phyloP scores from a whole-genome alignment of 2,888 invertebrate species.

The Phaonia tiefii region DNA sequence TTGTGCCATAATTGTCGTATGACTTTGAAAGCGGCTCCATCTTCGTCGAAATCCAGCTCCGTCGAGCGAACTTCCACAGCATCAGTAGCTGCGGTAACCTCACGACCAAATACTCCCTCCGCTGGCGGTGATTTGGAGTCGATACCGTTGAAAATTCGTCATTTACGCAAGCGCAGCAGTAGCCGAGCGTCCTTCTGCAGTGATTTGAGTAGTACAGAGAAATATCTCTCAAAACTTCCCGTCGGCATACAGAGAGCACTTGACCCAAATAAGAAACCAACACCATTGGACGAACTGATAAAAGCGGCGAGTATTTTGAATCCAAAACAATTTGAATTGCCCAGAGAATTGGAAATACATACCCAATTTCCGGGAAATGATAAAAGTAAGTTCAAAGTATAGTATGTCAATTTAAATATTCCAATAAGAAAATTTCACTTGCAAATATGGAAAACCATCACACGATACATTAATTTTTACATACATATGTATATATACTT shows the following conservation, averaged over 20 bases:
- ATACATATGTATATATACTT: no score
- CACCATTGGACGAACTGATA: conserved; percentile 89
- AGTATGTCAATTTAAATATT: no score
- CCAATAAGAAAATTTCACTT: no score
- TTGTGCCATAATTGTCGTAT: conserved; percentile 90
- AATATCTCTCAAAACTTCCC: conserved; percentile 75
- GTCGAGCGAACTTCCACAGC: conserved; percentile 76
- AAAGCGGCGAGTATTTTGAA: conserved; percentile 92
- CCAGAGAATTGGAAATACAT: conserved; percentile 88
- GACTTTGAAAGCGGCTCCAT: conserved; percentile 76
- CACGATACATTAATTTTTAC: no score
- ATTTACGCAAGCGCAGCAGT: conserved; percentile 78
- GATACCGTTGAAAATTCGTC: conserved; percentile 80
- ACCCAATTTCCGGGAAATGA: conserved; percentile 91
- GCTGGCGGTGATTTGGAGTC: conserved; percentile 72
- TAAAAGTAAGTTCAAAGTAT: conserved; percentile 82
- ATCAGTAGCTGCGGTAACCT: conserved; percentile 73
- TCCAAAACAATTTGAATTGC: conserved; percentile 94
- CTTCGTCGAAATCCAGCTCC: conserved; percentile 81
- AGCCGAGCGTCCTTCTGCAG: conserved; percentile 75
- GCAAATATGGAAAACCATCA: no score
- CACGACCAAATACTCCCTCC: conserved; percentile 76
- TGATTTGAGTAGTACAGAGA: conserved; percentile 77
- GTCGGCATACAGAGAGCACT: conserved; percentile 76
- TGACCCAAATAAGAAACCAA: conserved; percentile 80